Percentiles rank a stretch among this genome's conserved stretches.
These are phyloP conservation scores for Acanthosepion lycidas DNA, from an alignment of 2,888 invertebrate genomes.

Conservation along the genomic window DNA sequence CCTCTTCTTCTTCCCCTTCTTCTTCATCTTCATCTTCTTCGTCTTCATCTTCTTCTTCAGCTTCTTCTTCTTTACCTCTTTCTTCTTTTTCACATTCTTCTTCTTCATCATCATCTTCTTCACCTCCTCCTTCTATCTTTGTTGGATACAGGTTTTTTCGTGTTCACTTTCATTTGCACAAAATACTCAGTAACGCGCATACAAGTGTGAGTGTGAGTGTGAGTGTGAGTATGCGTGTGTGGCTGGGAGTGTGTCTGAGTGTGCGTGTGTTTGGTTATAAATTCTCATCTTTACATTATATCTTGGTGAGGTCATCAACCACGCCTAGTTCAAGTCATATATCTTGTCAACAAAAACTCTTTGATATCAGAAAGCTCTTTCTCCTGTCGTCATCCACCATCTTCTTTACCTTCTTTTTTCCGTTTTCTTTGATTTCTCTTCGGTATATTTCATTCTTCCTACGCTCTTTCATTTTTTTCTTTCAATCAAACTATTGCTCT, in stretches of 20 bases:
- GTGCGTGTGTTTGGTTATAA: too few species aligned
- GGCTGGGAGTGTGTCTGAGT: too few species aligned
- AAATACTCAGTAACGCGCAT: too few species aligned
- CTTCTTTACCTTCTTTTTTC: not conserved
- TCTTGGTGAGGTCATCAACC: not conserved
- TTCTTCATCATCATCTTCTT: too few species aligned
- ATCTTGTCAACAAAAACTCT: slow-evolving; percentile 6
- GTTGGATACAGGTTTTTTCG: not conserved
- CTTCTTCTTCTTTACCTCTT: not conserved
- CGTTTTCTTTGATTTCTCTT: not conserved
- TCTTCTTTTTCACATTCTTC: too few species aligned
- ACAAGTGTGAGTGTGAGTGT: too few species aligned
- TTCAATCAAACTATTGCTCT: not conserved
- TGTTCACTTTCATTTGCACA: too few species aligned
- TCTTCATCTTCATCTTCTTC: too few species aligned
- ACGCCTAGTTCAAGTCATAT: slow-evolving; percentile 6
- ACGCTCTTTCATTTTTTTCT: not conserved
- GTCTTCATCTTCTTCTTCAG: not conserved
- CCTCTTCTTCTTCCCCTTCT: not conserved
- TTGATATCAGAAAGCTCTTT: too few species aligned
- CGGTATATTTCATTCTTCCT: not conserved
- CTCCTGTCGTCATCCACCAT: not conserved
- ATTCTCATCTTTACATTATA: not conserved
- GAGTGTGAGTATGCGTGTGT: too few species aligned
- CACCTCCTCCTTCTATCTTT: not conserved